A percentile compares a stretch with the other conserved stretches of the same genome.
These are phyloP conservation scores for Lamellibrachia columna DNA, from an alignment of 2,888 invertebrate species.

Conservation along the genomic window DNA sequence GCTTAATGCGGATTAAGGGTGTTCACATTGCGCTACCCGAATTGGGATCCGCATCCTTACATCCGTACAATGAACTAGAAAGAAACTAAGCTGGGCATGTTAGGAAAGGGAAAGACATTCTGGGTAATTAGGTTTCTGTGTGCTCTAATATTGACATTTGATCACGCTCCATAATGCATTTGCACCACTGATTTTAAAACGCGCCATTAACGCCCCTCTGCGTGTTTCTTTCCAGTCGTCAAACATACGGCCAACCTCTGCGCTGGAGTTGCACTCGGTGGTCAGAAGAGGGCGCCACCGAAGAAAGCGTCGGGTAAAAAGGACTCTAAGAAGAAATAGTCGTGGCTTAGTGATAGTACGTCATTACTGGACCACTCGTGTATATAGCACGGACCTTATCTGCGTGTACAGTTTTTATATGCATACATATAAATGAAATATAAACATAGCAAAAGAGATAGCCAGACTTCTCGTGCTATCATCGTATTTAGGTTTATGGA, in stretches of 20 bases:
- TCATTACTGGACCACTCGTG: not conserved
- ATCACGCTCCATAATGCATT: too few relatives aligned
- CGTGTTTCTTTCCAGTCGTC: not conserved
- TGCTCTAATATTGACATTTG: not conserved
- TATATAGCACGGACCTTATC: not conserved
- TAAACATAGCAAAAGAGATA: not conserved
- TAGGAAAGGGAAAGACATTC: not conserved
- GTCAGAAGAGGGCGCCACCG: conserved; percentile 5
- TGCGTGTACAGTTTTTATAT: not conserved
- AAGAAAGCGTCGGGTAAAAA: not conserved
- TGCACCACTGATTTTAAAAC: too few relatives aligned
- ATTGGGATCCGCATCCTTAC: too few relatives aligned
- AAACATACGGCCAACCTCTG: not conserved
- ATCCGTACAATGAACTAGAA: not conserved
- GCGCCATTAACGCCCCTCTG: not conserved
- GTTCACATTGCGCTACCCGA: too few relatives aligned
- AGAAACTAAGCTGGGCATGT: not conserved
- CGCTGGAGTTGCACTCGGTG: conserved; percentile 7
- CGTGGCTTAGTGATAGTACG: not conserved
- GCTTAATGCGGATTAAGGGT: too few relatives aligned
- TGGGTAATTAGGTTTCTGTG: not conserved
- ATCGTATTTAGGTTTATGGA: not conserved
- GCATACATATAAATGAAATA: not conserved
- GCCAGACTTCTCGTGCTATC: not conserved
- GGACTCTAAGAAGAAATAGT: not conserved